These are phyloP conservation scores for Adrianichthys oophorus DNA, from an alignment of 2,797 vertebrate species.

Conservation along the genomic window DNA sequence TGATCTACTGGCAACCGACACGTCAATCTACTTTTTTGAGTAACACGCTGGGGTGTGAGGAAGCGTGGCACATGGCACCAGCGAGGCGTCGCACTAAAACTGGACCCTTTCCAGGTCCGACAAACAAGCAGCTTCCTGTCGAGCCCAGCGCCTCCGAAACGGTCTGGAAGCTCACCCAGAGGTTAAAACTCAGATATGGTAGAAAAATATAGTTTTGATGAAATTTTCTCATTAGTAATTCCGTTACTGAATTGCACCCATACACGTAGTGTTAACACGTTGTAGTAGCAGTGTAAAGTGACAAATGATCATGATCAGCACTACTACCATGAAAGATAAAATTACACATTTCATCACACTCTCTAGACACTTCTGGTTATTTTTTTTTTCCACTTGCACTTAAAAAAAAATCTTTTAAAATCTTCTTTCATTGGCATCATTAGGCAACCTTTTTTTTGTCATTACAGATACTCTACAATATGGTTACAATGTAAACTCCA, in stretches of 20 bases:
- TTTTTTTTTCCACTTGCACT: slow-evolving; percentile 65
- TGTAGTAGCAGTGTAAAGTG: slow-evolving; percentile 67
- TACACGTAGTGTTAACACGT: slow-evolving; percentile 66
- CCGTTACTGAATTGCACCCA: slow-evolving; percentile 76
- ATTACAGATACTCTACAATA: slow-evolving; percentile 73
- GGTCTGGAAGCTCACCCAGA: slow-evolving; percentile 63
- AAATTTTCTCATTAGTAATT: slow-evolving; percentile 76
- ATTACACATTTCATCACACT: slow-evolving; percentile 43
- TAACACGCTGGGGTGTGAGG: slow-evolving; percentile 40
- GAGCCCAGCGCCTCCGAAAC: slow-evolving; percentile 27
- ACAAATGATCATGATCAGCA: slow-evolving; percentile 64
- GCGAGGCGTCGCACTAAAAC: slow-evolving; percentile 10
- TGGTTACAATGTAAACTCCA: slow-evolving; percentile 84
- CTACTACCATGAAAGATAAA: slow-evolving; percentile 47
- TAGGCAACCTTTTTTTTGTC: slow-evolving; percentile 69
- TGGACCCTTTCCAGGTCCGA: slow-evolving; percentile 12
- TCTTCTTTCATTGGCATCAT: slow-evolving; percentile 80
- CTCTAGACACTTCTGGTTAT: slow-evolving; percentile 74
- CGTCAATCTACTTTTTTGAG: slow-evolving; percentile 48
- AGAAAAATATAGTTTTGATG: slow-evolving; percentile 86
- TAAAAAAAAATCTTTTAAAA: slow-evolving; percentile 70
- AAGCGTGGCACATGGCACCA: slow-evolving; percentile 32
- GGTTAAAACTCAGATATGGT: slow-evolving; percentile 82
- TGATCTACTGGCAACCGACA: slow-evolving; percentile 70
- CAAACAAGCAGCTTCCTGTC: not conserved